phyloP scores from a whole-genome alignment of 2,797 vertebrate genomes.

The Lacerta agilis region DNA sequence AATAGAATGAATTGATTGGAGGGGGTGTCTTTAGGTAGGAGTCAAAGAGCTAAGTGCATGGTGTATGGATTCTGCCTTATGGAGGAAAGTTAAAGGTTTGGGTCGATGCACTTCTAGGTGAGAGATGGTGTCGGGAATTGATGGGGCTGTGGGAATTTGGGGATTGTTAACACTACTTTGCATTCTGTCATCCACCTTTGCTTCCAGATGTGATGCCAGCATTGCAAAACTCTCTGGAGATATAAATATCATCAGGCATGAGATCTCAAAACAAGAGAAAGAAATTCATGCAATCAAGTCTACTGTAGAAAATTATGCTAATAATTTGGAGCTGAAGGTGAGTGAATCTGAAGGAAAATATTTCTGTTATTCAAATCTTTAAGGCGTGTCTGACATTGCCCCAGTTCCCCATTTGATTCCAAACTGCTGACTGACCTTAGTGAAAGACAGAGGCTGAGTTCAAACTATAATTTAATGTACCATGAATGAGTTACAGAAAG shows the following conservation, averaged over 20 bases:
- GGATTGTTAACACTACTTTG: not conserved
- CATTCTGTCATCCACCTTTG: not conserved
- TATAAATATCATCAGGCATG: constrained; percentile 68
- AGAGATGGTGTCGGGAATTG: not conserved
- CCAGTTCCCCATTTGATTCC: not conserved
- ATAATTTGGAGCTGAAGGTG: constrained; percentile 83
- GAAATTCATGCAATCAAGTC: constrained; percentile 76
- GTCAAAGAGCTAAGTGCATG: not conserved
- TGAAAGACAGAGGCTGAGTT: accelerated
- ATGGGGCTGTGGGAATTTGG: not conserved
- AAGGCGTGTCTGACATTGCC: not conserved
- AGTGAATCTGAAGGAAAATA: constrained; percentile 46
- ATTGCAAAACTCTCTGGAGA: constrained; percentile 82
- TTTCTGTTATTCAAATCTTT: not conserved
- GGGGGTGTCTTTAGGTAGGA: not conserved
- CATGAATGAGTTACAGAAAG: no score
- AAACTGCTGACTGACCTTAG: not conserved
- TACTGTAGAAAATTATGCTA: constrained; percentile 72
- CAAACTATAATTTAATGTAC: no score
- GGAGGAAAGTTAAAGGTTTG: not conserved
- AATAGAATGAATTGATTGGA: not conserved
- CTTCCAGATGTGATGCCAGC: constrained; percentile 84
- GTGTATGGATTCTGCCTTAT: not conserved
- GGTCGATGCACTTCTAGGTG: not conserved
- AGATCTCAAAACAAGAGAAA: constrained; percentile 77